These are phyloP conservation scores for Macroglossus sobrinus DNA, from an alignment of 2,113 vertebrate genomes.

Conservation along the genomic window DNA sequence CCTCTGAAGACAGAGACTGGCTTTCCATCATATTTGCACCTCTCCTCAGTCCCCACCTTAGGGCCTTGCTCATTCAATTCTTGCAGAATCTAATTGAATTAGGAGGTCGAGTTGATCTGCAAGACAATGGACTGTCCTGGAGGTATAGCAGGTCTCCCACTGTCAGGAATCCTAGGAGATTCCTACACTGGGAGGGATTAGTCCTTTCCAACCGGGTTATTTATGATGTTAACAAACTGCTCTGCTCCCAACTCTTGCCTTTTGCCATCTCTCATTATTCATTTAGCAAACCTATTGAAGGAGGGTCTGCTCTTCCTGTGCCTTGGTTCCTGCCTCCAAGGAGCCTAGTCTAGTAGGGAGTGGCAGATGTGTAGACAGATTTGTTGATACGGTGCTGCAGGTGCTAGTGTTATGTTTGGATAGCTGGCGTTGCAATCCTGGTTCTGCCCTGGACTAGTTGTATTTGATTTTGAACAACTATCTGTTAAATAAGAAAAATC, in stretches of 20 bases:
- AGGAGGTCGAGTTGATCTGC: not conserved
- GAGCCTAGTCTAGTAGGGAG: not conserved
- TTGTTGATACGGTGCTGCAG: too few relatives aligned
- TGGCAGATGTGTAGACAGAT: not conserved
- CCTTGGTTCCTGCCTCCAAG: not conserved
- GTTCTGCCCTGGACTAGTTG: not conserved
- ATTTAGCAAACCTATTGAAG: not conserved
- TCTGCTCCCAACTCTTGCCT: not conserved
- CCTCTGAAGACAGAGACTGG: not conserved
- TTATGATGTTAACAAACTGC: not conserved
- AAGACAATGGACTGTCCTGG: not conserved
- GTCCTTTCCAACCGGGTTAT: not conserved
- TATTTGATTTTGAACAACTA: not conserved
- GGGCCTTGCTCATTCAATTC: not conserved
- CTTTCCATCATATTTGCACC: not conserved
- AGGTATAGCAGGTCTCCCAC: too few relatives aligned
- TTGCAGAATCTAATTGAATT: not conserved
- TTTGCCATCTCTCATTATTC: not conserved
- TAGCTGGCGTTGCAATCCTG: not conserved
- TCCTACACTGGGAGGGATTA: not conserved
- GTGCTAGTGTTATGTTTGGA: not conserved
- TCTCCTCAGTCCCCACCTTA: not conserved
- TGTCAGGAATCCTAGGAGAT: not conserved
- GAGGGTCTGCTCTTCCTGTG: not conserved
- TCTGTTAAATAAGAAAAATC: not conserved